Percentiles rank a stretch among this genome's conserved stretches.
Evolutionary conservation across 2,888 invertebrate genomes (phyloP).

Genomic region (Aquatica leii): DNA sequence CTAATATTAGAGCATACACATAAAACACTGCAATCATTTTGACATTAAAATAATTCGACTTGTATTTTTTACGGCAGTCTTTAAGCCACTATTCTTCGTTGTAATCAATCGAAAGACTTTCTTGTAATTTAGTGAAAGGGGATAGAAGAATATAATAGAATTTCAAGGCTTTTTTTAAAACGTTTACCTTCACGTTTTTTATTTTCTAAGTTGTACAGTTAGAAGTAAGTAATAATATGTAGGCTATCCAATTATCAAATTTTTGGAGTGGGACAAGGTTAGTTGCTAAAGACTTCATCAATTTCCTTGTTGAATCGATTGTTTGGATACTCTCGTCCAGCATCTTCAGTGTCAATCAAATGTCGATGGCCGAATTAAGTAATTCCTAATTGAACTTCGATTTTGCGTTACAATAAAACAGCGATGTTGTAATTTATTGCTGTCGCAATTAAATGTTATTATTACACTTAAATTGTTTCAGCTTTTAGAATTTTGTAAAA

Average conservation of each 20-base stretch:
- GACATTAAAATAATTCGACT: not conserved
- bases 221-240: not conserved
- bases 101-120: constrained; percentile 1
- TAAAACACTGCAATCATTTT: constrained; percentile 10
- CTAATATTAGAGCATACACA: constrained; percentile 14
- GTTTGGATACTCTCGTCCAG: too few species aligned
- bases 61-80: not conserved
- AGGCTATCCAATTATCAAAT: constrained; percentile 9
- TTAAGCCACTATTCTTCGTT: not conserved
- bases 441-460: too few species aligned
- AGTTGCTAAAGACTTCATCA: not conserved
- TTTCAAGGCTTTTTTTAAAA: constrained; percentile 3
- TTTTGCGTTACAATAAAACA: too few species aligned
- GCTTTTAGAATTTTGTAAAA: too few species aligned
- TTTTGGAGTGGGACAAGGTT: constrained; percentile 12
- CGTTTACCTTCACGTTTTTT: constrained; percentile 7
- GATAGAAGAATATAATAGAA: not conserved
- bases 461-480: too few species aligned
- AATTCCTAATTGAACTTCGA: too few species aligned
- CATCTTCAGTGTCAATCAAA: too few species aligned
- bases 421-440: too few species aligned
- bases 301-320: not conserved
- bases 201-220: not conserved
- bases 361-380: too few species aligned
- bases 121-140: not conserved